Conservation (phyloP, 2,888 invertebrate genomes). For the Cosmopolites sordidus region DNA sequence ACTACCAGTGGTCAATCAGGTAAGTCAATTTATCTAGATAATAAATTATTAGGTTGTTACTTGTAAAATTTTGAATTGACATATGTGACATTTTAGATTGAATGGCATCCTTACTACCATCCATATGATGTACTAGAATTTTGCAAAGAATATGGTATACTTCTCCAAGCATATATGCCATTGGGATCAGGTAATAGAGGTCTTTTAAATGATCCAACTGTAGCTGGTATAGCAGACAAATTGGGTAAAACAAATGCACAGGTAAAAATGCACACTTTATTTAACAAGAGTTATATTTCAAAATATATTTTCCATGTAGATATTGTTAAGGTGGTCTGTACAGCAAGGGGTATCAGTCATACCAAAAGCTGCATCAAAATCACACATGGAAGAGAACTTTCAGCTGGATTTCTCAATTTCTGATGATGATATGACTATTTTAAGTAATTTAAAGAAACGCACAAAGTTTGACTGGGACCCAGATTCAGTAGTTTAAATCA, state of each 20-base stretch:
- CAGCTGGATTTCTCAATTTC: constrained; percentile 56
- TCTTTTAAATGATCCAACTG: constrained; percentile 57
- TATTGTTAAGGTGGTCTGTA: constrained; percentile 65
- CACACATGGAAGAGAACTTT: constrained; percentile 57
- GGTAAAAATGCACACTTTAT: constrained; percentile 29
- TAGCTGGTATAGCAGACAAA: constrained; percentile 56
- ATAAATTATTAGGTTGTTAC: neutral
- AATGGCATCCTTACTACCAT: constrained; percentile 71
- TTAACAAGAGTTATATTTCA: neutral
- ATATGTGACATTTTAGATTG: constrained; percentile 60
- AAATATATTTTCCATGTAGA: constrained; percentile 46
- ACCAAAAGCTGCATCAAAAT: constrained; percentile 57
- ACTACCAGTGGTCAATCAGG: constrained; percentile 72
- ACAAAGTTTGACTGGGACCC: constrained; percentile 59
- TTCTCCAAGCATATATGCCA: constrained; percentile 75
- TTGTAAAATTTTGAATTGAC: constrained; percentile 1
- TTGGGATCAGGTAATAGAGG: constrained; percentile 57
- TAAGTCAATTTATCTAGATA: constrained; percentile 38
- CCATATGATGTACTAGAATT: constrained; percentile 59
- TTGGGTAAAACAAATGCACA: constrained; percentile 58
- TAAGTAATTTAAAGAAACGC: constrained; percentile 46
- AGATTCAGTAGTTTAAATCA: constrained; percentile 42
- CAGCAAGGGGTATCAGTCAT: constrained; percentile 66
- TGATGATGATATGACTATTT: constrained; percentile 50
- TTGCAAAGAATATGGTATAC: constrained; percentile 61